These are phyloP conservation scores for Sturnira hondurensis DNA, from an alignment of 2,113 vertebrate genomes.

Conservation along the genomic window DNA sequence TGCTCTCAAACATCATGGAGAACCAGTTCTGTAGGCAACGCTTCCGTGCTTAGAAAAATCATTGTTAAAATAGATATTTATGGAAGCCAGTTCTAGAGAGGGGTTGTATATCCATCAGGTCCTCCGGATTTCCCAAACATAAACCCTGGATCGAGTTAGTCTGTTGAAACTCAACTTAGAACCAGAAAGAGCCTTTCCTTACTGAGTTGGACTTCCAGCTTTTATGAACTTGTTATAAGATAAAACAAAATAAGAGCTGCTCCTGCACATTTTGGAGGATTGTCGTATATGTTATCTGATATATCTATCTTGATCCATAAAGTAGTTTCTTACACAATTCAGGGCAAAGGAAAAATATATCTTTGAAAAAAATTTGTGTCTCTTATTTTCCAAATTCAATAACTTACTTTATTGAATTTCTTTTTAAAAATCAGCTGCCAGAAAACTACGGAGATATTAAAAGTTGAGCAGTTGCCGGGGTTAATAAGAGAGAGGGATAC, in stretches of 20 bases:
- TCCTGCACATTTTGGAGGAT: not conserved
- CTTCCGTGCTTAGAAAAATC: not conserved
- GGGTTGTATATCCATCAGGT: not conserved
- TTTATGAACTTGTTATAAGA: not conserved
- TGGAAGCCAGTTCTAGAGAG: not conserved
- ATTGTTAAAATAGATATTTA: conserved; percentile 13
- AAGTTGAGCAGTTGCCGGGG: not conserved
- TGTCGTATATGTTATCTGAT: not conserved
- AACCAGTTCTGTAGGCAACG: not conserved
- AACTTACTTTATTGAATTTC: not conserved
- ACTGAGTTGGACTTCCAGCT: not conserved
- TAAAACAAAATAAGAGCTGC: not conserved
- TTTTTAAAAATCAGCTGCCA: not conserved
- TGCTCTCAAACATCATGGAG: not conserved
- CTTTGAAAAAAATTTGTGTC: not conserved
- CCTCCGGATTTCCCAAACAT: not conserved
- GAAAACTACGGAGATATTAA: not conserved
- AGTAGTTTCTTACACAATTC: not conserved
- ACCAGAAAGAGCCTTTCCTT: not conserved
- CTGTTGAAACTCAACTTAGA: not conserved
- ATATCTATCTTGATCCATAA: not conserved
- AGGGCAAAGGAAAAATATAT: not conserved
- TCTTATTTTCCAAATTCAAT: not conserved
- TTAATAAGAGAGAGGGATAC: not conserved
- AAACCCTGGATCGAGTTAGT: not conserved